Base-by-base conservation (phyloP, 1,140 invertebrate genomes). In the Cydia pomonella region DNA sequence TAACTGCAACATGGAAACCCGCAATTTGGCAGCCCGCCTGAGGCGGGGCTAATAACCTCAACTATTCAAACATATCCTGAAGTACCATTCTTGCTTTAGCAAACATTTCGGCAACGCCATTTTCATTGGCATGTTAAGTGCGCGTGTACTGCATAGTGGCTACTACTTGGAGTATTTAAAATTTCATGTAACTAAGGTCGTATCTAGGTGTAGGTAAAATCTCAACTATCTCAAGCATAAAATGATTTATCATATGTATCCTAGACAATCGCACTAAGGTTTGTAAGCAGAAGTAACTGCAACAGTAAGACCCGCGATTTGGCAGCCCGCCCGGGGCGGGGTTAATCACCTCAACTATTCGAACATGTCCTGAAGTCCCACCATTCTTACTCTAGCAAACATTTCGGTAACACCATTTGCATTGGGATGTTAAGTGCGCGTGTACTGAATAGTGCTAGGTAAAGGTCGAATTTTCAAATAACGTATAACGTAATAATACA, bases 351-450 rank as follows among this genome's bases (percentile, higher is more conserved):
- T 50, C 47, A 50, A 50, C 47, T 50, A 50, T 59, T 59, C 21
- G 53, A 59, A 59, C 53, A 59, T 9, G 10, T 12, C 53, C 53
- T 59, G 21, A 23, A 59, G 53, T 23, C n/a, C n/a, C n/a, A n/a
- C 53, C 47, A 50, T 50, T 18, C 47, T 50, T 50, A 50, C n/a
- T n/a, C 47, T n/a, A 50, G n/a, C 7, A 9, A 59, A 59, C 21
- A 59, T 59, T 69, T n/a, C n/a, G 64, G 25, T 27, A 29, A 29
- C 29, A 21, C 64, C 9, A 69, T 69, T 66, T 69, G 27, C 64
- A 38, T 69, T 41, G 16, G 27, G 64, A 69, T 69, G 29, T 69
- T 69, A 69, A 41, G 64, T 38, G 33, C 64, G 64, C 64, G 63
- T 29, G 27, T 66, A 66, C 63, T 69, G 16, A 69, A 69, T 18